Percentiles rank a stretch among this genome's conserved stretches.
These are phyloP conservation scores for Doris montereyensis DNA, from an alignment of 2,888 invertebrate species.

Conservation along the genomic window DNA sequence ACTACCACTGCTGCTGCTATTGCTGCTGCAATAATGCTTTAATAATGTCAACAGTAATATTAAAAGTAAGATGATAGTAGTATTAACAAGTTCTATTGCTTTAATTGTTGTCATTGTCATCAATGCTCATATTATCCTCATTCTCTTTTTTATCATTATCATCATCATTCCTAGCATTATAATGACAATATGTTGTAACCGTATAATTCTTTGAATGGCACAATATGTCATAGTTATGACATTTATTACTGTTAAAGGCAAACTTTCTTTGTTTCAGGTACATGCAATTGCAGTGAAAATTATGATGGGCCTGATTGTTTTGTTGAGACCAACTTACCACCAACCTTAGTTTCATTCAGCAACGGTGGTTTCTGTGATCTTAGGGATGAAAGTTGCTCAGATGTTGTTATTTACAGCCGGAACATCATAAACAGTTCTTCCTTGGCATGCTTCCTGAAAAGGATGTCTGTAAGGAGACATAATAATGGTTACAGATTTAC, in stretches of 20 bases:
- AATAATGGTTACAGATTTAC: too few species aligned
- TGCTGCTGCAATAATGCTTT: background rate
- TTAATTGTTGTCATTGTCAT: too few species aligned
- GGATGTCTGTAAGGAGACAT: constrained; percentile 38
- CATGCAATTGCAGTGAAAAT: constrained; percentile 35
- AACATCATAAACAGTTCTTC: constrained; percentile 42
- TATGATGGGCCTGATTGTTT: constrained; percentile 47
- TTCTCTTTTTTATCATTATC: too few species aligned
- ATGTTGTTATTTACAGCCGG: constrained; percentile 46
- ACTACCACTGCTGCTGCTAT: background rate
- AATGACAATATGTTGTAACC: too few species aligned
- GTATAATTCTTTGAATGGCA: too few species aligned
- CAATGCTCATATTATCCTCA: too few species aligned
- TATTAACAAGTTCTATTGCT: background rate
- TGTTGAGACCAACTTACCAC: constrained; percentile 34
- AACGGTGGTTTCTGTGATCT: constrained; percentile 51
- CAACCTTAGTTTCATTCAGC: constrained; percentile 44
- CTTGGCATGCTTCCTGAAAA: constrained; percentile 40
- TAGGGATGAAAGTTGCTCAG: constrained; percentile 44
- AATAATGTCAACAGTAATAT: background rate
- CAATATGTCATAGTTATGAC: too few species aligned
- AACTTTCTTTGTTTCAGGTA: constrained; percentile 33
- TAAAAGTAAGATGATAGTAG: too few species aligned
- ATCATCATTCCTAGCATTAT: too few species aligned
- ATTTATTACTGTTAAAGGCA: too few species aligned